Conservation (phyloP, 2,797 vertebrate species). For the Sus cebifrons region DNA sequence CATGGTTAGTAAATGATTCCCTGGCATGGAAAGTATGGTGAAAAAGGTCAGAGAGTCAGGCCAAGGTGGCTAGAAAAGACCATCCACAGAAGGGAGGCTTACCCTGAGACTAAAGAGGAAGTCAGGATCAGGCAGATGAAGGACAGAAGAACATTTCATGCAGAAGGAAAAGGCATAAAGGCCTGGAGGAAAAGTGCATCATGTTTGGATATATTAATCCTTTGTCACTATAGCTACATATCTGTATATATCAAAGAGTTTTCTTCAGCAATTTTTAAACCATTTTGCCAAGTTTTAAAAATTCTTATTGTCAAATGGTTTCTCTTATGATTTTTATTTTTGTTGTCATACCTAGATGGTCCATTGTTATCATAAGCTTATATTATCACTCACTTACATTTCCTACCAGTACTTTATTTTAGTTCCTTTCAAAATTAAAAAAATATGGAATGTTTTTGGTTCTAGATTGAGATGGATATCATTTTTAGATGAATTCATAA, state of each 20-base stretch:
- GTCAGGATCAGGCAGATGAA: not conserved
- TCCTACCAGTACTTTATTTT: not conserved
- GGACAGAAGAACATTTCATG: not conserved
- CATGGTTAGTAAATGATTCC: not conserved
- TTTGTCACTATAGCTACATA: not conserved
- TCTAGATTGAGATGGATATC: not conserved
- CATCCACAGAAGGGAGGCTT: not conserved
- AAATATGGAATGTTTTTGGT: not conserved
- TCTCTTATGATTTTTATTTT: not conserved
- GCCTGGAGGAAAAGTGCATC: not conserved
- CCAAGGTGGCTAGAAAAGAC: not conserved
- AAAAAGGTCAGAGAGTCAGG: not conserved
- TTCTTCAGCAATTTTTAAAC: not conserved
- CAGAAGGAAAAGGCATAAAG: not conserved
- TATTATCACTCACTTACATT: not conserved
- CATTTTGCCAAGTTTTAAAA: conserved; percentile 11
- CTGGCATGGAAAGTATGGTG: not conserved
- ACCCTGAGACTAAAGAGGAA: not conserved
- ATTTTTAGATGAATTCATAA: not conserved
- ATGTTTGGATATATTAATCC: not conserved
- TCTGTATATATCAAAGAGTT: not conserved
- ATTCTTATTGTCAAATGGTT: not conserved
- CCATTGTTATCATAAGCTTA: not conserved
- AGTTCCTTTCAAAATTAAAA: not conserved
- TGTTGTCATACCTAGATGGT: not conserved